Evolutionary conservation across 2,113 vertebrate species (phyloP).

Genomic region (Erythrolamprus reginae): DNA sequence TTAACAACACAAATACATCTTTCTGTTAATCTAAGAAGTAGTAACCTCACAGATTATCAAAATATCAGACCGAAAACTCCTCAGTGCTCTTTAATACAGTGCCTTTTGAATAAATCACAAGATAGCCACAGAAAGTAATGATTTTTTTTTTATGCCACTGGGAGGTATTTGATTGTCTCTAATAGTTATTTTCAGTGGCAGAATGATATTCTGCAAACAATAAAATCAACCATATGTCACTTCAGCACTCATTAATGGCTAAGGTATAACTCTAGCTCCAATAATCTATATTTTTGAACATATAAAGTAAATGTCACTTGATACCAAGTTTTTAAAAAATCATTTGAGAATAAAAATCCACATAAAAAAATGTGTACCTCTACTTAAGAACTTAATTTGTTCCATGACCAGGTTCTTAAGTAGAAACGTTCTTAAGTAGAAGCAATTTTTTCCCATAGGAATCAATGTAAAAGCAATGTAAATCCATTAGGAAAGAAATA

Average conservation of each 20-base stretch:
- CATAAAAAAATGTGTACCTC: too few species aligned
- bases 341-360: slow-evolving; percentile 46
- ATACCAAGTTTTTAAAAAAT: slow-evolving; percentile 31
- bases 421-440: too few species aligned
- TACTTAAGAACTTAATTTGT: too few species aligned
- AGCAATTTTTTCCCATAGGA: too few species aligned
- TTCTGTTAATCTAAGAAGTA: slow-evolving; percentile 64
- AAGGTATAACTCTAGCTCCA: slow-evolving; percentile 51
- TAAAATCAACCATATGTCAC: slow-evolving; percentile 52
- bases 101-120: slow-evolving; percentile 62
- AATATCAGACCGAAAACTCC: slow-evolving; percentile 54
- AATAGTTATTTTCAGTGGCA: slow-evolving; percentile 53
- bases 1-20: slow-evolving; percentile 62
- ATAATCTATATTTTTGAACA: slow-evolving; percentile 45
- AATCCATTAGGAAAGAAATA: too few species aligned
- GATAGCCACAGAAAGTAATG: slow-evolving; percentile 40
- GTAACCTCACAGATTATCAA: slow-evolving; percentile 57
- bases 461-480: too few species aligned
- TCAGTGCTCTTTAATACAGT: slow-evolving; percentile 21
- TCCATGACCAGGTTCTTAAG: too few species aligned
- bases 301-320: slow-evolving; percentile 52
- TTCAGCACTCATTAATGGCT: slow-evolving; percentile 45
- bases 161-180: slow-evolving; percentile 52
- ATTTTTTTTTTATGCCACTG: slow-evolving; percentile 34
- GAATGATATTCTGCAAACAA: slow-evolving; percentile 57